Conservation (phyloP, 92 coral and sea anemone genomes). For the Metridium senile region DNA sequence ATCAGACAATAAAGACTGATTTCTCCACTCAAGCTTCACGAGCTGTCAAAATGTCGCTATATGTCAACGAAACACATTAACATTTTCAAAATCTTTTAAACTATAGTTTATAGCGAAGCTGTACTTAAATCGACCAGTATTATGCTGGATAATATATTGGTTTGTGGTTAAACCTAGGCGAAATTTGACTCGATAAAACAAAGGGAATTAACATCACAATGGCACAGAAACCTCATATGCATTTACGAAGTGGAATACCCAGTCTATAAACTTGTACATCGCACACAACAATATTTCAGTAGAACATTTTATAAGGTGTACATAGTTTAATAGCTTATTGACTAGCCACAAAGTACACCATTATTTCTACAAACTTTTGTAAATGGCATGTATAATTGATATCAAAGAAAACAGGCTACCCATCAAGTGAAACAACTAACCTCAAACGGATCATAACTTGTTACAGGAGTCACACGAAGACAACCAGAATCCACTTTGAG, state of each 20-base stretch:
- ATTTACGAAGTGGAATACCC: too few relatives aligned
- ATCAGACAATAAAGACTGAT: too few relatives aligned
- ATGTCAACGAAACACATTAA: not conserved
- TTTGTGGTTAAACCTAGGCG: not conserved
- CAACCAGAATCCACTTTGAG: conserved; percentile 55
- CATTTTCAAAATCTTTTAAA: not conserved
- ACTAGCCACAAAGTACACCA: not conserved
- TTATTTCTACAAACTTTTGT: conserved; percentile 7
- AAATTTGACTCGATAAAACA: not conserved
- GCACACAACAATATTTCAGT: not conserved
- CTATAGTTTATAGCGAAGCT: not conserved
- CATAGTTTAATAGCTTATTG: not conserved
- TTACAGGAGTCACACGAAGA: conserved; percentile 75
- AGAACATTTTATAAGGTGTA: not conserved
- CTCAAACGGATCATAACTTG: conserved; percentile 98
- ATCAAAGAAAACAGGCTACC: conserved; percentile 22
- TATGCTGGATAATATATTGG: too few relatives aligned
- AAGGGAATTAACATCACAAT: not conserved
- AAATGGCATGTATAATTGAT: conserved; percentile 25
- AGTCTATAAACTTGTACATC: not conserved
- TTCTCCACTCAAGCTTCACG: too few relatives aligned
- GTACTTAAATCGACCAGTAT: not conserved
- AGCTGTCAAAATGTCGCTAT: too few relatives aligned
- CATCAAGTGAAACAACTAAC: conserved; percentile 51
- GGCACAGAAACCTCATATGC: too few relatives aligned